These are phyloP conservation scores for Trogon surrucura DNA, from an alignment of 2,113 vertebrate species.

Conservation along the genomic window DNA sequence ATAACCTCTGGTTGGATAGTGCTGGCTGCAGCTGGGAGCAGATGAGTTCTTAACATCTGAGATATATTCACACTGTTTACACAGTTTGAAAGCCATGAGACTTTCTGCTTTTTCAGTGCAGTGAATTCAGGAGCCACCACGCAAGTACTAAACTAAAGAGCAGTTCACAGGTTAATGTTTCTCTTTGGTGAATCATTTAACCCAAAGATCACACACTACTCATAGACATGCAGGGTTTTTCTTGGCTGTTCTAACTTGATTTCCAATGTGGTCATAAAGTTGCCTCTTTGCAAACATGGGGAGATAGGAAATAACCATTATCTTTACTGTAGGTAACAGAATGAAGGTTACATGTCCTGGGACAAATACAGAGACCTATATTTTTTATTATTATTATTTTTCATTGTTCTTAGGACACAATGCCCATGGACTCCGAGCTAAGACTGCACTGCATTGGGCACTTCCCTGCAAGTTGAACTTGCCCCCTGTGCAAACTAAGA, in stretches of 20 bases:
- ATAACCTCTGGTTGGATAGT: not conserved
- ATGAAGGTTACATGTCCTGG: rapidly evolving
- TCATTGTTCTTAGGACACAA: not conserved
- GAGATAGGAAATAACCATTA: not conserved
- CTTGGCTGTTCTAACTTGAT: not conserved
- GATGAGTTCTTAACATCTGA: not conserved
- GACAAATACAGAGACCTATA: not conserved
- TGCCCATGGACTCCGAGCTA: not conserved
- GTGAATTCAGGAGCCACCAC: not conserved
- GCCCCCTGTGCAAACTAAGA: not conserved
- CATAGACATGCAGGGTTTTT: not conserved
- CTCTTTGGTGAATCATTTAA: not conserved
- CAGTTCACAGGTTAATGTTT: not conserved
- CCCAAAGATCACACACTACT: not conserved
- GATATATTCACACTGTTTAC: not conserved
- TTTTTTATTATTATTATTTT: not conserved
- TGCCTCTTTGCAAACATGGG: not conserved
- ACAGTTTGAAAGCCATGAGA: not conserved
- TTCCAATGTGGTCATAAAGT: not conserved
- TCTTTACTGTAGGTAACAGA: not conserved
- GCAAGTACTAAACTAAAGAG: not conserved
- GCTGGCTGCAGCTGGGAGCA: not conserved
- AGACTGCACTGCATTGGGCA: not conserved
- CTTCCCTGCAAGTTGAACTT: not conserved
- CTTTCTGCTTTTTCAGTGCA: not conserved